Evolutionary conservation across 2,888 invertebrate genomes (phyloP).

Genomic region (Dimorphilus gyrociliatus): DNA sequence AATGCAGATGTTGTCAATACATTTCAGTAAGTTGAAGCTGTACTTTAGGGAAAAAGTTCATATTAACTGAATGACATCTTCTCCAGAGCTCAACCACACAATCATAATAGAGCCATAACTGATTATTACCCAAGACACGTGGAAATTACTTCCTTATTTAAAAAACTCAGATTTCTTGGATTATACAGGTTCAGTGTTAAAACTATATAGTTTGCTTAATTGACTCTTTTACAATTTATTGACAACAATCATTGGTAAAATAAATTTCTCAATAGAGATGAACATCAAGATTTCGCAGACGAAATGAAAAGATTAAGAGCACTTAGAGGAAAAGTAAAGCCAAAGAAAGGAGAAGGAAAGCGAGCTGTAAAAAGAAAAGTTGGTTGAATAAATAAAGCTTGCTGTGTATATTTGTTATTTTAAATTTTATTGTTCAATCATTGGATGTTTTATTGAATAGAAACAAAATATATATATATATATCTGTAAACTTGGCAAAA

Average conservation of each 20-base stretch:
- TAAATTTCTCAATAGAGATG: too few species aligned
- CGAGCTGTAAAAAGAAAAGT: conserved; percentile 11
- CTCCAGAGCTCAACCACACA: conserved; percentile 57
- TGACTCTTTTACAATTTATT: conserved; percentile 4
- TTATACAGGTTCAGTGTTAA: conserved; percentile 21
- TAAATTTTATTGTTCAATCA: too few species aligned
- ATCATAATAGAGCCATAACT: conserved; percentile 53
- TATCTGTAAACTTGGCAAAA: too few species aligned
- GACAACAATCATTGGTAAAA: too few species aligned
- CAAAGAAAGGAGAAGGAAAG: conserved; percentile 16
- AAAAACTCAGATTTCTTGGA: conserved; percentile 29
- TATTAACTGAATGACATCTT: too few species aligned
- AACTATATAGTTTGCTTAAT: conserved; percentile 1
- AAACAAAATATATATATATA: too few species aligned
- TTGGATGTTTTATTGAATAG: too few species aligned
- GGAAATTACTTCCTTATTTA: conserved; percentile 57
- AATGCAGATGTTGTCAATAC: conserved; percentile 49
- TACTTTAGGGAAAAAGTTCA: too few species aligned
- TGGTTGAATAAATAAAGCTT: too few species aligned
- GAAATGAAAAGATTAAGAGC: conserved; percentile 23
- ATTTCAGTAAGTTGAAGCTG: conserved; percentile 55
- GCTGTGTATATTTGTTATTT: too few species aligned
- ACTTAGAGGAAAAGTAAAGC: conserved; percentile 24
- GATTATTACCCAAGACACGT: conserved; percentile 72
- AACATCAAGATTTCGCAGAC: conserved; percentile 30